Evolutionary conservation across 2,113 vertebrate genomes (phyloP), one percentile per base, ranked within the genome.

Genomic region (Reinhardtius hippoglossoides): DNA sequence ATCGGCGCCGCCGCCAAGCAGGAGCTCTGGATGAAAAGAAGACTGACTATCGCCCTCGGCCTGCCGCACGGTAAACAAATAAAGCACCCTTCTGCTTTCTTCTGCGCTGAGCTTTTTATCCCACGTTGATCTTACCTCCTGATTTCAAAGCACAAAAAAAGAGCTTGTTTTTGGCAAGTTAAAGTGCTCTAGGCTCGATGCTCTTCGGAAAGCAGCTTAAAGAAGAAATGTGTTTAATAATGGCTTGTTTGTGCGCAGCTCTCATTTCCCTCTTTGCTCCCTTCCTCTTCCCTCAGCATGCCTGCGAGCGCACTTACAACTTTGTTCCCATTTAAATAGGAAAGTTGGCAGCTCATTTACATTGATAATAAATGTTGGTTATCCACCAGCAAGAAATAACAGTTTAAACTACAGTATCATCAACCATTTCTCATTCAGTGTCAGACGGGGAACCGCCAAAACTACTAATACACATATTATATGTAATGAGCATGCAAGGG

Each of bases 11-110:
- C 89, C 81, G 91, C 90, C 70, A 82, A 89, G 82, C 85, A 71
- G 80, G 87, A 84, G 92, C 85, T 93, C 88, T 86, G 89, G 90
- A 89, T 90, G 87, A 90, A 87, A 91, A 92, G 85, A 81, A 90
- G 88, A 78, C 80, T 55, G 80, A 90, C 85, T 88, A 91, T 88
- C 80, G 90, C 93, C 93, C 86, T 92, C 91, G 87, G 93, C 92
- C 91, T 90, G 78, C 84, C 69, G 83, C 91, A 85, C 74, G 60
- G 87, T 92, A 94, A 94, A 94, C 92, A 94, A 93, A 94, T 88
- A 92, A 85, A 91, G 92, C 85, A 16, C 78, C 89, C 88, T 88
- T 91, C 90, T 91, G 88, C 89, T 88, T 92, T 89, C 86, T 84
- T 88, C 86, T 87, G 84, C 67, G 83, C 71, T 84, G 87, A 92